phyloP scores from a whole-genome alignment of 2,113 vertebrate species.

The Ammodramus savannarum region DNA sequence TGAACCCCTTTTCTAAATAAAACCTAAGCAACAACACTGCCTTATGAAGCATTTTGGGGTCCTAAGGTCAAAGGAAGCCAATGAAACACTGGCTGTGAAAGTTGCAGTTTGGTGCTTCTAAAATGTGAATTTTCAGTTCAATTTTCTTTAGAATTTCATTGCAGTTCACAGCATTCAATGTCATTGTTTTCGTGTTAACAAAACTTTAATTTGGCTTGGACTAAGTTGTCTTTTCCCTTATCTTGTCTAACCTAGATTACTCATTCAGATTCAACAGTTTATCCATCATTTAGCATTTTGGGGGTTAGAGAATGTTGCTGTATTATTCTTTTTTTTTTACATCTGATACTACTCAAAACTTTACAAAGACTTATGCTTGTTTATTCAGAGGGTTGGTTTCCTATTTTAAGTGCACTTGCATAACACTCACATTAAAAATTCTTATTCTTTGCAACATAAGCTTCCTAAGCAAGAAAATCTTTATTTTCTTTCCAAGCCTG shows the following conservation, averaged over 20 bases:
- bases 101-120: accelerated
- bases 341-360: background rate
- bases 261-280: background rate
- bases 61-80: background rate
- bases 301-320: background rate
- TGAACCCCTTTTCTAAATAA: background rate
- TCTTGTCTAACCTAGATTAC: background rate
- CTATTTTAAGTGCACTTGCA: background rate
- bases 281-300: background rate
- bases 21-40: background rate
- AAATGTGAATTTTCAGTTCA: background rate
- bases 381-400: background rate
- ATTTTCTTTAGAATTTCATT: background rate
- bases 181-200: background rate
- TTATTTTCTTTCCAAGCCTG: background rate
- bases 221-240: background rate
- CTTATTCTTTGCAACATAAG: background rate
- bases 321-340: background rate
- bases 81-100: background rate
- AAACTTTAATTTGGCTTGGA: background rate
- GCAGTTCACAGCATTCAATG: background rate
- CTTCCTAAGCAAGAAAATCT: background rate
- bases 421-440: background rate
- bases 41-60: background rate
- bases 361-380: background rate